Conservation (phyloP, 2,888 invertebrate species). For the Strigamia crassipes region DNA sequence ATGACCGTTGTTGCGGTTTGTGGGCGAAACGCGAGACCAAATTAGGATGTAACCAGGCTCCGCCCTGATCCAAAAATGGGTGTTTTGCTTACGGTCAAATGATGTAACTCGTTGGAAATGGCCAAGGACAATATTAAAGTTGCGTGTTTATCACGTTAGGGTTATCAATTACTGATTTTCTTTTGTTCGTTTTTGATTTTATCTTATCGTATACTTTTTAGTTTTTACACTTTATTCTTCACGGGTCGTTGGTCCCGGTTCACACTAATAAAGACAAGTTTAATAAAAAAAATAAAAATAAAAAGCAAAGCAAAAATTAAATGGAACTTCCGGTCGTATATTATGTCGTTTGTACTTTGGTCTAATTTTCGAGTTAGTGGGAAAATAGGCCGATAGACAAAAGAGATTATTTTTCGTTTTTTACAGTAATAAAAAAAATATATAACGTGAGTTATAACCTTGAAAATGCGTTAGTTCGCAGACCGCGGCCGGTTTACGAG, state of each 20-base stretch:
- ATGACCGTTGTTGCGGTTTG: conserved; percentile 1
- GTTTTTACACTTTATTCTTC: neutral
- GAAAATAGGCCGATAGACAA: neutral
- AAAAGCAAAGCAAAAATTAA: neutral
- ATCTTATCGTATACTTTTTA: neutral
- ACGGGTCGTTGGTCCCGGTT: conserved; percentile 10
- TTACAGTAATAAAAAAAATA: neutral
- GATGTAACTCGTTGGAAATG: conserved; percentile 11
- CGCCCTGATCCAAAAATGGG: conserved; percentile 30
- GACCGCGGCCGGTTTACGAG: too few species aligned
- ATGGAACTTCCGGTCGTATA: neutral
- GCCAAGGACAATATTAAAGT: conserved; percentile 35
- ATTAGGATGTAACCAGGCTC: neutral
- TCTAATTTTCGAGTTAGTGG: conserved; percentile 6
- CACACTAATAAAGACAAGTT: neutral
- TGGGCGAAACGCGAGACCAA: neutral
- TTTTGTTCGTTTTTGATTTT: neutral
- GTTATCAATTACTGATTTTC: conserved; percentile 6
- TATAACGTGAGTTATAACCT: neutral
- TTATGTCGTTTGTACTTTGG: neutral
- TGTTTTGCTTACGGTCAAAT: conserved; percentile 15
- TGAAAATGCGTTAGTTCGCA: neutral
- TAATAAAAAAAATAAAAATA: neutral
- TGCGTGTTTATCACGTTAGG: neutral
- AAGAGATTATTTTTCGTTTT: neutral